Percentiles rank a stretch among this genome's conserved stretches.
phyloP scores from a whole-genome alignment of 2,888 invertebrate genomes.

The Cosmia pyralina region DNA sequence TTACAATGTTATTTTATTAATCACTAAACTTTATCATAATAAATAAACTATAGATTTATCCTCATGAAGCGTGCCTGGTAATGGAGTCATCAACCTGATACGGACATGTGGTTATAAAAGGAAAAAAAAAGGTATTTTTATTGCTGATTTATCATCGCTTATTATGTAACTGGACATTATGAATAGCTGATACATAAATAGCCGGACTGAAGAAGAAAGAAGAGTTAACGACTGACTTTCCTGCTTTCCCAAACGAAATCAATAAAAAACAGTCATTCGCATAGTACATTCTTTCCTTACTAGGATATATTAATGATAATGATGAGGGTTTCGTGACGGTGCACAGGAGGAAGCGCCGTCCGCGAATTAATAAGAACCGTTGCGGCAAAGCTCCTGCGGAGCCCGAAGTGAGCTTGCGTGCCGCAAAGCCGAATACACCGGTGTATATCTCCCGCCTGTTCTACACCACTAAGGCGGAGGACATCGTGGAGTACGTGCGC shows the following conservation, averaged over 20 bases:
- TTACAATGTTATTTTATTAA: neutral
- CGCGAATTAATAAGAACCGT: too few relatives aligned
- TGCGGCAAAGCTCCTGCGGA: too few relatives aligned
- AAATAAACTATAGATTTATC: conserved; percentile 7
- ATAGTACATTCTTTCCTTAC: too few relatives aligned
- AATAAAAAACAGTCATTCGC: neutral
- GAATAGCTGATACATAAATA: neutral
- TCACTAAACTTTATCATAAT: neutral
- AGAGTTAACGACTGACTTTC: neutral
- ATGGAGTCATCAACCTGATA: neutral
- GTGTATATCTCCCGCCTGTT: too few relatives aligned
- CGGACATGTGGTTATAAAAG: neutral
- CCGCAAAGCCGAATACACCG: too few relatives aligned
- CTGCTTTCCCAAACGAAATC: neutral
- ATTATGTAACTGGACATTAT: neutral
- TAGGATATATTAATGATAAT: too few relatives aligned
- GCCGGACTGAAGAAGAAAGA: neutral
- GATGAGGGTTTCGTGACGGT: too few relatives aligned
- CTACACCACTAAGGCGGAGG: too few relatives aligned
- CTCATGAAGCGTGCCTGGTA: conserved; percentile 1
- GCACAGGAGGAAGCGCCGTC: too few relatives aligned
- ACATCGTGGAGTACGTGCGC: too few relatives aligned
- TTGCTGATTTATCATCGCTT: neutral
- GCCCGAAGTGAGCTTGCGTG: too few relatives aligned
- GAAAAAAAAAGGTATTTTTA: neutral